phyloP scores from a whole-genome alignment of 2,113 vertebrate genomes.

The Nicator chloris region DNA sequence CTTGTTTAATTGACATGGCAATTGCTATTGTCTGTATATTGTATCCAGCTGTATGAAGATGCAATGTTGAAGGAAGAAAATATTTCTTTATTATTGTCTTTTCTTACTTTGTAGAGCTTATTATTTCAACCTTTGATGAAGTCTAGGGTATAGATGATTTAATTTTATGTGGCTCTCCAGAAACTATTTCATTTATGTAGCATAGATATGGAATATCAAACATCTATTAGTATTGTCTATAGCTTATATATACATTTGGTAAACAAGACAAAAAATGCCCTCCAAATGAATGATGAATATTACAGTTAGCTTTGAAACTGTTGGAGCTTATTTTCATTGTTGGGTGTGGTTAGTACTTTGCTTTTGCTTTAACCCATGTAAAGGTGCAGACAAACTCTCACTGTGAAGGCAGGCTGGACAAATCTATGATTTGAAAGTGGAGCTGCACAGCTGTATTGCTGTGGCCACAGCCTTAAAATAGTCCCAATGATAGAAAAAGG shows the following conservation, averaged over 20 bases:
- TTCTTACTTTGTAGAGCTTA: neutral
- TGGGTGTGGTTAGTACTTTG: rapidly evolving
- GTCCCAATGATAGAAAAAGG: neutral
- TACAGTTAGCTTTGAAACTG: neutral
- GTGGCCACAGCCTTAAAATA: neutral
- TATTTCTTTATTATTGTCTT: neutral
- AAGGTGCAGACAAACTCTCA: neutral
- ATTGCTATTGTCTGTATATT: neutral
- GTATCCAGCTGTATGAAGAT: neutral
- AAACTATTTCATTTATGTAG: neutral
- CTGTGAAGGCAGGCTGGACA: neutral
- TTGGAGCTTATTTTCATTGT: neutral
- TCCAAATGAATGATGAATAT: neutral
- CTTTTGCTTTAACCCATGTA: neutral
- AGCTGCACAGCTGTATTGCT: neutral
- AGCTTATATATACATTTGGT: neutral
- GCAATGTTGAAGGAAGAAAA: neutral
- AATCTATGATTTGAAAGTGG: neutral
- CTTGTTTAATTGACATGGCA: neutral
- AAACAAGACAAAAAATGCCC: neutral
- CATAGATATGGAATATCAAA: neutral
- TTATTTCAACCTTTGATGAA: neutral
- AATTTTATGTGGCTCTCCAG: neutral
- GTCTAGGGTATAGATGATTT: neutral
- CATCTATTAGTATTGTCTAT: rapidly evolving